Evolutionary conservation across 2,113 vertebrate genomes (phyloP).

Genomic region (Camelus bactrianus): DNA sequence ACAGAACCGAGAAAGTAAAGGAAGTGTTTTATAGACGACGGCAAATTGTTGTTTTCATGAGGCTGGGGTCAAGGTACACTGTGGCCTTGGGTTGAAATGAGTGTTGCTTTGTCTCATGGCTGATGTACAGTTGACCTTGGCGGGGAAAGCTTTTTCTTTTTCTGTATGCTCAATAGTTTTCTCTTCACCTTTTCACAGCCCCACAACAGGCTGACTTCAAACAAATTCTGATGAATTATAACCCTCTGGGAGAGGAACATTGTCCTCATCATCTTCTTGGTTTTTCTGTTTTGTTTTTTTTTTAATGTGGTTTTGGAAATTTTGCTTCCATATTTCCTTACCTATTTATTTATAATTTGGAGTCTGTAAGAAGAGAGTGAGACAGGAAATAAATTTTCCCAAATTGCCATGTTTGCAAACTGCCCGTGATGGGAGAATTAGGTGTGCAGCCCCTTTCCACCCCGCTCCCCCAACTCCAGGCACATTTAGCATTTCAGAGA

Average conservation of each 20-base stretch:
- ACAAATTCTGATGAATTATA: constrained; percentile 66
- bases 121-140: constrained; percentile 65
- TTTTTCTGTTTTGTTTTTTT: background rate
- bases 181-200: constrained; percentile 57
- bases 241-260: constrained; percentile 18
- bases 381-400: background rate
- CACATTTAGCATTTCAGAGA: background rate
- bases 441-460: accelerated
- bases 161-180: constrained; percentile 25
- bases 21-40: constrained; percentile 78
- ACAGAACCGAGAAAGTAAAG: constrained; percentile 51
- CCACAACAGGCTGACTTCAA: constrained; percentile 58
- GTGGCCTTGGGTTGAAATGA: constrained; percentile 71
- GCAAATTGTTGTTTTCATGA: constrained; percentile 81
- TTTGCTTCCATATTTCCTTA: background rate
- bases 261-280: background rate
- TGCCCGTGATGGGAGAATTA: background rate
- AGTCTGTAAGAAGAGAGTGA: background rate
- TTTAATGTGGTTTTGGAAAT: background rate
- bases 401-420: background rate
- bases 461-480: background rate
- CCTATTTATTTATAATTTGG: background rate
- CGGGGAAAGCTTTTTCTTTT: constrained; percentile 7
- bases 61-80: constrained; percentile 75
- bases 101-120: constrained; percentile 48